A percentile compares a stretch with the other conserved stretches of the same genome.
These are phyloP conservation scores for Cassiopea xamachana DNA, from an alignment of 30 jellyfish, hydroid and myxozoan genomes.

Conservation along the genomic window DNA sequence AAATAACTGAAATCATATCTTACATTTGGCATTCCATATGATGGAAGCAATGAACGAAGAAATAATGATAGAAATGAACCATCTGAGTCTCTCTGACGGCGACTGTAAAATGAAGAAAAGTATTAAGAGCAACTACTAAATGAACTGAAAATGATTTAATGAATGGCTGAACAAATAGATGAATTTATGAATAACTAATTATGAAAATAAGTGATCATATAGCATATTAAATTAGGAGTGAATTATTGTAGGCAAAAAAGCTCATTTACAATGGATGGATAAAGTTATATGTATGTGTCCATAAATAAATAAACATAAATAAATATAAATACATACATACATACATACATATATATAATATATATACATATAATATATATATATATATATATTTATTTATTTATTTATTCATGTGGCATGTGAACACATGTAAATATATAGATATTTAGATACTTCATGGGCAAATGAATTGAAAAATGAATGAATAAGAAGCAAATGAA, in stretches of 20 bases:
- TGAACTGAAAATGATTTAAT: not conserved
- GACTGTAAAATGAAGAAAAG: not conserved
- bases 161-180: not conserved
- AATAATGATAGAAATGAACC: slow-evolving; percentile 77
- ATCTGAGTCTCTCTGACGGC: slow-evolving; percentile 19
- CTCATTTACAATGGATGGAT: too few relatives aligned
- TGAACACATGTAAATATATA: too few relatives aligned
- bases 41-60: slow-evolving; percentile 82
- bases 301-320: too few relatives aligned
- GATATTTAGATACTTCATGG: not conserved
- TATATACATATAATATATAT: too few relatives aligned
- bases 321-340: too few relatives aligned
- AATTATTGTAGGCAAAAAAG: too few relatives aligned
- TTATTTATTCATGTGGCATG: too few relatives aligned
- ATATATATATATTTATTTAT: too few relatives aligned
- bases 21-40: slow-evolving; percentile 65
- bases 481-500: not conserved
- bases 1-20: not conserved
- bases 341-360: too few relatives aligned
- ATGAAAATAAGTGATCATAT: too few relatives aligned
- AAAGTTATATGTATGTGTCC: too few relatives aligned
- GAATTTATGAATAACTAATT: not conserved
- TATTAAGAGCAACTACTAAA: not conserved
- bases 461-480: not conserved
- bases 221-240: too few relatives aligned